These are phyloP conservation scores for Lepisosteus osseus DNA, from an alignment of 2,113 vertebrate genomes.

Conservation along the genomic window DNA sequence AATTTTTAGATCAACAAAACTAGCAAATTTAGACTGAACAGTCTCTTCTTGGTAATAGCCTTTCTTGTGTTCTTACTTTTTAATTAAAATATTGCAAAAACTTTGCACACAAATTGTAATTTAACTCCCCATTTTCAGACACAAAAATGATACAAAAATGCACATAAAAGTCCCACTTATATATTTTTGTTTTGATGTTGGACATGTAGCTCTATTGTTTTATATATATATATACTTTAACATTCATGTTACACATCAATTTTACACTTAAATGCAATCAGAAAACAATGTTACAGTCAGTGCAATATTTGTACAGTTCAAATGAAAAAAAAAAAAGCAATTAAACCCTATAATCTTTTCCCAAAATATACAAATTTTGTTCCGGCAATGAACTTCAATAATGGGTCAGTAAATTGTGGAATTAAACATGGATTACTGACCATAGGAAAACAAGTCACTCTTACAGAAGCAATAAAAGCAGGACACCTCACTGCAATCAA, in stretches of 20 bases:
- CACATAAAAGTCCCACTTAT: conserved; percentile 18
- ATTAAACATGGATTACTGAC: conserved; percentile 19
- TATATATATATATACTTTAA: conserved; percentile 52
- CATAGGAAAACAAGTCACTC: conserved; percentile 11
- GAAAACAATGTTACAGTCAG: conserved; percentile 53
- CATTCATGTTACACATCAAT: conserved; percentile 54
- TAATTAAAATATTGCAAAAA: no score
- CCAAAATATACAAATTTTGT: conserved; percentile 60
- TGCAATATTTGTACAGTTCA: conserved; percentile 60
- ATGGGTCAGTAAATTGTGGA: conserved; percentile 28
- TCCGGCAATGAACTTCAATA: conserved; percentile 30
- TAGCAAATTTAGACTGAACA: no score
- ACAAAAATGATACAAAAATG: conserved; percentile 1
- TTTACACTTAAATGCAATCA: conserved; percentile 49
- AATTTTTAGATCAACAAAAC: no score
- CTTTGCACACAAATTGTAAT: no score
- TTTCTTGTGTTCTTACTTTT: no score
- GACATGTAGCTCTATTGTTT: conserved; percentile 42
- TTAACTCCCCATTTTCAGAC: no score
- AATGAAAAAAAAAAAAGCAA: conserved; percentile 38
- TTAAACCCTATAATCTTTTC: conserved; percentile 25
- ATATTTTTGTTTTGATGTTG: conserved; percentile 43
- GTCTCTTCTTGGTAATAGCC: no score
- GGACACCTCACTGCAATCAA: conserved; percentile 17
- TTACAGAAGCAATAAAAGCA: conserved; percentile 15